Evolutionary conservation across 2,113 vertebrate species (phyloP), one percentile per base, ranked within the genome.

Genomic region (Nymphicus hollandicus): DNA sequence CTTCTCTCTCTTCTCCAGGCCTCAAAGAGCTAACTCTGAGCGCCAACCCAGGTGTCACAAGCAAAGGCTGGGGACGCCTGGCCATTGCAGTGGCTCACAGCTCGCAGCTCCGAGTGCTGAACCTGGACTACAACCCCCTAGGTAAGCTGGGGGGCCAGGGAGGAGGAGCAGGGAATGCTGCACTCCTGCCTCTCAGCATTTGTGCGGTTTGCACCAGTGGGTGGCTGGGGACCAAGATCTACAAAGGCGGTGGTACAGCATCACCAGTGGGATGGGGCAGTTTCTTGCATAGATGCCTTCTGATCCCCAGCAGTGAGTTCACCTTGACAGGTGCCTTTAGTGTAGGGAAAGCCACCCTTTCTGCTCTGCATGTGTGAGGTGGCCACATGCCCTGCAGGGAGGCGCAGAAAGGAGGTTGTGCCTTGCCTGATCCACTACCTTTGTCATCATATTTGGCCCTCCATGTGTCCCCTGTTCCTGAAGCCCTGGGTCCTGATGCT

Each of bases 41-140:
- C 6, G 99, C 99, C 69, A 99, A 99, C 91, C 99, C 99, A 64
- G 98, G 98, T 31, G 98, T 99, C 97, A 99, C 98, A 65, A 98
- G 98, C 73, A 99, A 98, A 93, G 99, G 98, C 94, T 99, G 99
- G 99, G 98, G 99, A 43, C 98, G 98, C 29, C 97, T 99, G 43
- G 98, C 99, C 89, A 98, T 99, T 56, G 99, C 99, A 1, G 99
- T 99, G 92, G 99, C 99, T 90, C 99, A 99, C 97, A 99, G 99
- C 97, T 99, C 99, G 3, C 99, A 99, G 97, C 98, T 99, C 64
- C 98, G 99, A 0, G 99, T 99, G 39, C 98, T 99, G 91, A 99
- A 99, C 96, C 97, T 99, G 97, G 99, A 99, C 98, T 99, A 99
- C 98, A 99, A 99, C 94, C 99, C 98, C 1, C 97, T 99, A 72